Conservation (phyloP, 2,888 invertebrate species). For the Onthophagus sagittarius region DNA sequence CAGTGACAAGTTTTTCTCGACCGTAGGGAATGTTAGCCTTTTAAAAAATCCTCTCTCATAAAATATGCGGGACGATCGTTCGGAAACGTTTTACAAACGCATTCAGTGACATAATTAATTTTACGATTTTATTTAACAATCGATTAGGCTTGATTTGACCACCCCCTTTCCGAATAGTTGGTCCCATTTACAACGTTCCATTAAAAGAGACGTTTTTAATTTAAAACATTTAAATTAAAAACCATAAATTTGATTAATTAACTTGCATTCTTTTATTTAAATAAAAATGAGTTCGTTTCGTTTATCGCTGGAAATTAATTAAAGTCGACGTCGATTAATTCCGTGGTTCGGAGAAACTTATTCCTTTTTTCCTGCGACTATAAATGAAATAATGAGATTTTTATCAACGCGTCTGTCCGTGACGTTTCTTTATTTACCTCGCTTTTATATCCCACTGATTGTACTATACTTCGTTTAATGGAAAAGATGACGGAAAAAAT, state of each 20-base stretch:
- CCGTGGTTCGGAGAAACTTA: neutral
- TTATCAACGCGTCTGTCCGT: neutral
- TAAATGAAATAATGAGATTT: neutral
- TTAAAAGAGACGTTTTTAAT: too few species aligned
- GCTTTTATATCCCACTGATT: neutral
- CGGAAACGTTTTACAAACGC: neutral
- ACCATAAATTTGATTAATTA: neutral
- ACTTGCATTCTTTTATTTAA: neutral
- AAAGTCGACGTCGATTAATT: neutral
- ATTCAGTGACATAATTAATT: neutral
- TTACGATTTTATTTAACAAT: neutral
- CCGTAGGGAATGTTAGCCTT: neutral
- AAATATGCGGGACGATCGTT: neutral
- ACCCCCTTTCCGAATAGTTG: neutral
- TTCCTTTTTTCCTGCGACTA: neutral
- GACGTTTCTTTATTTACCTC: neutral
- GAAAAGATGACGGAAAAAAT: too few species aligned
- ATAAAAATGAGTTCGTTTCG: neutral
- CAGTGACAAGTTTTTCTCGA: constrained; percentile 10
- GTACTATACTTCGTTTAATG: too few species aligned
- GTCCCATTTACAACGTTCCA: neutral
- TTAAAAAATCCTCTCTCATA: neutral
- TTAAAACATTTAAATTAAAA: neutral
- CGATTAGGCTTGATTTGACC: neutral
- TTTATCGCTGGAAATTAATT: neutral